A percentile compares a stretch with the other conserved stretches of the same genome.
phyloP scores from a whole-genome alignment of 1,140 invertebrate species.

The Bilobella aurantiaca region DNA sequence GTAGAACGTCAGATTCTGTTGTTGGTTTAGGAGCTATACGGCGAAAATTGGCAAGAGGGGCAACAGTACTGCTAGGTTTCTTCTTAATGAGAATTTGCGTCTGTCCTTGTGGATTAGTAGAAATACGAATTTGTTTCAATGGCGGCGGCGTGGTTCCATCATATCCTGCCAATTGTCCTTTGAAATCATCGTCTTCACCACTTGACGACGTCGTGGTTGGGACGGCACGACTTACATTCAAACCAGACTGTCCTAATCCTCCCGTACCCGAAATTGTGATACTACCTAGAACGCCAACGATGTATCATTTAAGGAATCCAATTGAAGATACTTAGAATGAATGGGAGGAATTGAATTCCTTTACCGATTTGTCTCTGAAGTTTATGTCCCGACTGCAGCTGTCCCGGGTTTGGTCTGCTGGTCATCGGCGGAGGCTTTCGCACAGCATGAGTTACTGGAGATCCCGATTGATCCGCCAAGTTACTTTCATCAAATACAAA shows the following conservation, averaged over 20 bases:
- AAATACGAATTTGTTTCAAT: neutral
- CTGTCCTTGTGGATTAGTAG: neutral
- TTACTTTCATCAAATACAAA: neutral
- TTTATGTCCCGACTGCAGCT: neutral
- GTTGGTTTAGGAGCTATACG: slow-evolving; percentile 9
- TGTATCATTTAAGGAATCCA: neutral
- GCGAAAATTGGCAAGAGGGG: neutral
- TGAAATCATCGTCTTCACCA: neutral
- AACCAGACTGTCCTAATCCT: neutral
- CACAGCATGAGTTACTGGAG: neutral
- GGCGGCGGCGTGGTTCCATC: neutral
- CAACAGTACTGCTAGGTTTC: neutral
- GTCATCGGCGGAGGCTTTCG: neutral
- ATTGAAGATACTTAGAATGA: neutral
- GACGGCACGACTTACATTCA: neutral
- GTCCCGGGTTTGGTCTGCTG: neutral
- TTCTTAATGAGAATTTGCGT: neutral
- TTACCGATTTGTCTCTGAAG: neutral
- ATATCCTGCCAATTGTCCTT: neutral
- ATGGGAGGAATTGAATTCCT: neutral
- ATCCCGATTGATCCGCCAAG: neutral
- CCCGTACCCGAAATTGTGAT: neutral
- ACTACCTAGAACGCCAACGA: neutral
- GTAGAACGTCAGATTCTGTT: neutral
- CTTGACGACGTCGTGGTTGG: neutral